Conservation (phyloP, 1,140 invertebrate genomes). For the Achatina immaculata region DNA sequence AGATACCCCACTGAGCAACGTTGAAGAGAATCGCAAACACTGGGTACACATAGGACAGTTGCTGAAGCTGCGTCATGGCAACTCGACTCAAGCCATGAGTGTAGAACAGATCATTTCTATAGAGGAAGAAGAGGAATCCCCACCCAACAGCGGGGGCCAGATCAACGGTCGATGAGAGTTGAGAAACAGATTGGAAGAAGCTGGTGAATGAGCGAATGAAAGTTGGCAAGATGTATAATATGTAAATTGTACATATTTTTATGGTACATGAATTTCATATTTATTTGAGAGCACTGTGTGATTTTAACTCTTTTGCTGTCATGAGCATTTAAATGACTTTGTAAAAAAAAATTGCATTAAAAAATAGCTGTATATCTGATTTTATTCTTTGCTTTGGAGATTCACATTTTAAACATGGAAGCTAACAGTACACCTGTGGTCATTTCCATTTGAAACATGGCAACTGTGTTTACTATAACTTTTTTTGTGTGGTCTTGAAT, state of each 20-base stretch:
- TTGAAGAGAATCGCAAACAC: conserved; percentile 65
- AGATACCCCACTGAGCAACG: conserved; percentile 49
- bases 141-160: neutral
- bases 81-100: conserved; percentile 57
- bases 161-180: conserved; percentile 32
- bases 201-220: neutral
- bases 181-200: neutral
- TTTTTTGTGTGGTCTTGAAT: too few relatives aligned
- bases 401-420: too few relatives aligned
- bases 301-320: too few relatives aligned
- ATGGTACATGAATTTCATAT: neutral
- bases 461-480: too few relatives aligned
- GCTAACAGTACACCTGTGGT: too few relatives aligned
- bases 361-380: too few relatives aligned
- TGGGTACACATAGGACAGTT: conserved; percentile 65
- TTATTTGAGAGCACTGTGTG: too few relatives aligned
- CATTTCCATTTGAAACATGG: too few relatives aligned
- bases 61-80: conserved; percentile 53
- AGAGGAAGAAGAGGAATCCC: conserved; percentile 51
- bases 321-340: too few relatives aligned
- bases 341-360: too few relatives aligned
- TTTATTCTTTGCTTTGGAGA: too few relatives aligned
- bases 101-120: conserved; percentile 63
- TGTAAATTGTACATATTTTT: neutral
- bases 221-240: neutral